A percentile compares a stretch with the other conserved stretches of the same genome.
phyloP scores from a whole-genome alignment of 2,113 vertebrate species.

The Corythaixoides concolor region DNA sequence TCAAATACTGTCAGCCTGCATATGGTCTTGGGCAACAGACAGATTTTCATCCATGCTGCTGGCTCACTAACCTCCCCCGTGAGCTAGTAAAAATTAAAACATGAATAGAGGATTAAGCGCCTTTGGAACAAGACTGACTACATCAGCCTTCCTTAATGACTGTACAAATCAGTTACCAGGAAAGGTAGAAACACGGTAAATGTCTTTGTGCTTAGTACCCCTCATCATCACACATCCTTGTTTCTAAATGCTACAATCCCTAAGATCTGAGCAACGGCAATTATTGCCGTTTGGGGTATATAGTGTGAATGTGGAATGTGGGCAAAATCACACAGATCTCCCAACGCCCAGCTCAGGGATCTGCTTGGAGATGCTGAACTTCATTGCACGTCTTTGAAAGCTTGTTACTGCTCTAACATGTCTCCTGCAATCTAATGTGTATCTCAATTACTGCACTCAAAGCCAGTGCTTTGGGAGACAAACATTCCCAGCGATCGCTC shows the following conservation, averaged over 20 bases:
- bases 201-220: neutral
- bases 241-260: neutral
- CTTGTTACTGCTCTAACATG: neutral
- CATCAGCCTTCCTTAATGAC: neutral
- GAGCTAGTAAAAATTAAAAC: slow-evolving; percentile 21
- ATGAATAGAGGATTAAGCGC: neutral
- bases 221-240: neutral
- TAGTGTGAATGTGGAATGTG: neutral
- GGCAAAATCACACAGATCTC: neutral
- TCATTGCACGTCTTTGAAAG: neutral
- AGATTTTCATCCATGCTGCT: neutral
- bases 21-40: neutral
- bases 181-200: neutral
- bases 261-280: neutral
- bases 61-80: neutral
- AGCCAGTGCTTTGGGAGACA: neutral
- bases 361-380: neutral
- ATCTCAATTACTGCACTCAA: neutral
- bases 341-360: neutral
- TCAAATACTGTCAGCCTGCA: neutral
- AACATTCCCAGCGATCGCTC: neutral
- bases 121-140: neutral
- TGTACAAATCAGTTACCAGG: neutral
- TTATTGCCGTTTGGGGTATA: neutral
- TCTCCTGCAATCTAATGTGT: neutral